Evolutionary conservation across 2,797 vertebrate species (phyloP).

Genomic region (Myotis planiceps): DNA sequence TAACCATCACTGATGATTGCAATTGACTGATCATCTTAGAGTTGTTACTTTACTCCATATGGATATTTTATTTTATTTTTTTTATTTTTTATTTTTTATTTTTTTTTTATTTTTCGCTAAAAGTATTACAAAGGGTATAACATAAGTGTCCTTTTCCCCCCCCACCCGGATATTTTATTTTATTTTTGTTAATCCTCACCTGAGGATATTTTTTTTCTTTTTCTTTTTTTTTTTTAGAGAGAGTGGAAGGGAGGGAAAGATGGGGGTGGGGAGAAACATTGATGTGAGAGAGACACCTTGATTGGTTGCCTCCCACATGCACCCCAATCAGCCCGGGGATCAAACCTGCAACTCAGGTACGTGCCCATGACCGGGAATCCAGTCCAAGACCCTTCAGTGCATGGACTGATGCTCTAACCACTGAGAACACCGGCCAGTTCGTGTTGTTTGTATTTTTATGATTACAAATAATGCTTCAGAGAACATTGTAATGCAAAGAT

Average conservation of each 20-base stretch:
- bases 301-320: neutral
- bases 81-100: too few relatives aligned
- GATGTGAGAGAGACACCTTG: neutral
- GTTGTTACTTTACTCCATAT: slow-evolving; percentile 3
- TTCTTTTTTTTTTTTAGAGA: neutral
- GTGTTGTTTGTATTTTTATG: neutral
- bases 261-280: neutral
- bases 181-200: neutral
- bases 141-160: too few relatives aligned
- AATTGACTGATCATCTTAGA: neutral
- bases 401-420: neutral
- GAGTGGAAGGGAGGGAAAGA: neutral
- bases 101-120: too few relatives aligned
- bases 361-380: neutral
- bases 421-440: neutral
- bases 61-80: neutral
- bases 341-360: neutral
- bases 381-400: neutral
- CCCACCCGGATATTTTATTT: neutral
- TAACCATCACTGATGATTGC: neutral
- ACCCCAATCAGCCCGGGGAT: neutral
- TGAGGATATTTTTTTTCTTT: neutral
- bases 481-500: neutral
- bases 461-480: neutral
- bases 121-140: too few relatives aligned